Evolutionary conservation across 2,888 invertebrate genomes (phyloP).

Genomic region (Diogma glabrata): DNA sequence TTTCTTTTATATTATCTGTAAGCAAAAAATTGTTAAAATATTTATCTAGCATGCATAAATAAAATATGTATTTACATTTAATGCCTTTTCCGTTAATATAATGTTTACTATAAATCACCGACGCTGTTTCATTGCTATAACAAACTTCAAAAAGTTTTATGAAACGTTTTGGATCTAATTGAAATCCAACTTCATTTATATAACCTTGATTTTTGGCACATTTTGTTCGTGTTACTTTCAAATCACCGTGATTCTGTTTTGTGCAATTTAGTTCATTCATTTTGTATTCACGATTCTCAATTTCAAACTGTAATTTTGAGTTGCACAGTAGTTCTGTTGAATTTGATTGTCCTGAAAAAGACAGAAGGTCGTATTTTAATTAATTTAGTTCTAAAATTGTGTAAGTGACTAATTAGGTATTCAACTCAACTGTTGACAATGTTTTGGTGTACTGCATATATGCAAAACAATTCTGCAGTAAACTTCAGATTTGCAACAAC

Average conservation of each 20-base stretch:
- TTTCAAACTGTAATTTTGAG: not conserved
- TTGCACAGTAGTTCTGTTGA: not conserved
- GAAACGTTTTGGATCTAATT: conserved; percentile 12
- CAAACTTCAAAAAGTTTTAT: conserved; percentile 28
- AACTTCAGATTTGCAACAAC: too few species aligned
- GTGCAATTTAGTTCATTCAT: conserved; percentile 4
- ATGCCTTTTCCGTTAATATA: conserved; percentile 29
- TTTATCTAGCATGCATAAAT: not conserved
- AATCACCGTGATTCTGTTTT: not conserved
- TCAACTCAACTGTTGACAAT: too few species aligned
- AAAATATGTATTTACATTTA: conserved; percentile 24
- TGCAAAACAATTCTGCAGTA: too few species aligned
- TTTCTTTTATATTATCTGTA: conserved; percentile 14
- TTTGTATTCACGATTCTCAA: not conserved
- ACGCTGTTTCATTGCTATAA: conserved; percentile 27
- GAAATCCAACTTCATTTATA: conserved; percentile 12
- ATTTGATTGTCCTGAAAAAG: not conserved
- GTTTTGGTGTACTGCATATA: too few species aligned
- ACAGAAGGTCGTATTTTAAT: too few species aligned
- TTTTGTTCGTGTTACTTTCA: not conserved
- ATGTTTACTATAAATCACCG: conserved; percentile 29
- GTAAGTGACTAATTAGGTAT: too few species aligned
- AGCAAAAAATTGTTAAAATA: not conserved
- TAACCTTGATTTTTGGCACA: conserved; percentile 7
- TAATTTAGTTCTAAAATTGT: too few species aligned